Base-by-base conservation (phyloP, 1,140 invertebrate species). In the Arctopsyche grandis region DNA sequence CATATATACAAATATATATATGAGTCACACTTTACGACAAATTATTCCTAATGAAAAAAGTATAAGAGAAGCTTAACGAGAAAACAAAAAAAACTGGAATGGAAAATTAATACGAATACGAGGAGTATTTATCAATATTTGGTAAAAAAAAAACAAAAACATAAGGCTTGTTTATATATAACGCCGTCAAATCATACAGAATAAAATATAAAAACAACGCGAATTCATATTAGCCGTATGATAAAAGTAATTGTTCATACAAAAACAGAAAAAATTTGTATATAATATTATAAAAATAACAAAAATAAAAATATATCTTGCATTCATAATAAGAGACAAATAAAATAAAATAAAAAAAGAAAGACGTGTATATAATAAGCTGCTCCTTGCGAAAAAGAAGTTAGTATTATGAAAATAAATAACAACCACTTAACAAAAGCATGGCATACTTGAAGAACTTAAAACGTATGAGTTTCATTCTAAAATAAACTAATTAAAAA, bases 391-490 rank as follows among this genome's bases (percentile, higher is more conserved):
- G 14, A 24, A 66, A 22, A 52, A 52, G 7, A 52, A 52, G 7
- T 21, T 60, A 60, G 4, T 24, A 26, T 66, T 26, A 66, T 22
- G 21, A 26, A 66, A 66, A 66, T 66, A 66, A 66, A 66, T 66
- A 66, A 66, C 63, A 66, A 66, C 24, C 19, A 10, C 58, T 66
- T 66, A 66, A 66, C 24, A 66, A 26, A 46, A 16, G 4, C 21
- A 12, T 66, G 63, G 9, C 24, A 66, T 19, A 66, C 63, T 66
- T 24, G 14, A 66, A 66, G 24, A 21, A 21, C 58, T 22, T 66
- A 66, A n/a, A 26, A 66, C 21, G 24, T 12, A 66, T 52, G 48
- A 52, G 48, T 52, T 52, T 52, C 16, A 5, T 52, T 16, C 16
- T 52, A 12, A 52, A 52, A 14, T 52, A 52, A 52, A 52, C 3